Evolutionary conservation across 2,797 vertebrate species (phyloP).

Genomic region (Babyrousa celebensis): DNA sequence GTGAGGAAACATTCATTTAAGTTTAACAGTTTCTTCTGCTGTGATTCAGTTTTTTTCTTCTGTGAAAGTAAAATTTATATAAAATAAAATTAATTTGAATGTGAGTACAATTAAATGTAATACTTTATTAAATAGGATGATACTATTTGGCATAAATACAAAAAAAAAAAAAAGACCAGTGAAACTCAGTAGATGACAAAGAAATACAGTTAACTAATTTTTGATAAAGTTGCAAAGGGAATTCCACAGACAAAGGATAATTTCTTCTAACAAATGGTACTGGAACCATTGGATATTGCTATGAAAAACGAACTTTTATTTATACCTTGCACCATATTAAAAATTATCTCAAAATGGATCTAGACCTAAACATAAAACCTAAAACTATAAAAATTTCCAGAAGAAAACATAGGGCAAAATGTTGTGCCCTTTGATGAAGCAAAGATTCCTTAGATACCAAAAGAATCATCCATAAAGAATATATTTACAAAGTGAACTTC

Average conservation of each 20-base stretch:
- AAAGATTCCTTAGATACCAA: neutral
- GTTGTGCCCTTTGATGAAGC: neutral
- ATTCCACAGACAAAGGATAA: neutral
- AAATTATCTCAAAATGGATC: conserved; percentile 35
- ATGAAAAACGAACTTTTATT: conserved; percentile 22
- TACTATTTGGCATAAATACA: conserved; percentile 29
- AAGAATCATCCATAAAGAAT: neutral
- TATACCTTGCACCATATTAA: neutral
- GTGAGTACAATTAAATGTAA: conserved; percentile 44
- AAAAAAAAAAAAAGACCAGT: neutral
- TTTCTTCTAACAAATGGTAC: conserved; percentile 3
- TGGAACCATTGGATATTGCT: neutral
- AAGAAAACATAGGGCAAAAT: neutral
- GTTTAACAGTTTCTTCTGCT: conserved; percentile 36
- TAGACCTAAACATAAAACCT: conserved; percentile 13
- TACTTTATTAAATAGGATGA: conserved; percentile 42
- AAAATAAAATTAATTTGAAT: conserved; percentile 57
- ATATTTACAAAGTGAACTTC: neutral
- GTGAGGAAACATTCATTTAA: conserved; percentile 60
- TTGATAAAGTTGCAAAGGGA: conserved; percentile 34
- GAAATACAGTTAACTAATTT: conserved; percentile 32
- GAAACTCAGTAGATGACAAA: neutral
- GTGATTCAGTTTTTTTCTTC: conserved; percentile 3
- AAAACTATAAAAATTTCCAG: neutral
- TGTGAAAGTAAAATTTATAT: conserved; percentile 65